These are phyloP conservation scores for Phorcus lineatus DNA, from an alignment of 2,888 invertebrate species.

Conservation along the genomic window DNA sequence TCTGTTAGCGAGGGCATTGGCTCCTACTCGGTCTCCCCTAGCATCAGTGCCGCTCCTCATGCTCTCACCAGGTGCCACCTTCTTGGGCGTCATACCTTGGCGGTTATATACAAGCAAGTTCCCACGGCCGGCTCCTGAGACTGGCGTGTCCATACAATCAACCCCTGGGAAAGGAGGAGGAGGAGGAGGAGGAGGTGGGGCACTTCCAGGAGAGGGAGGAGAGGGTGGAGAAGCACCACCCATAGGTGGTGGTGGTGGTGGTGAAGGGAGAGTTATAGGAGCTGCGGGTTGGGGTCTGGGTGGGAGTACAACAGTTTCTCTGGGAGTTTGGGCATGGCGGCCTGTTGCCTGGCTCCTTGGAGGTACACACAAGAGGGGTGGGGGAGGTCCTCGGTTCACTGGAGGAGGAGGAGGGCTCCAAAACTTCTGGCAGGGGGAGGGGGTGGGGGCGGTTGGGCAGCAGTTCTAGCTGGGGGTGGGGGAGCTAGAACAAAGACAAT, in stretches of 20 bases:
- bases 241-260: slow-evolving; percentile 67
- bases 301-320: slow-evolving; percentile 34
- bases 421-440: slow-evolving; percentile 45
- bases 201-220: slow-evolving; percentile 37
- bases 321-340: slow-evolving; percentile 45
- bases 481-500: too few relatives aligned
- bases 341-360: slow-evolving; percentile 46
- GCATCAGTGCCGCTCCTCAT: slow-evolving; percentile 58
- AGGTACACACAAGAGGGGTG: slow-evolving; percentile 48
- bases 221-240: slow-evolving; percentile 49
- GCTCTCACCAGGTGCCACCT: slow-evolving; percentile 66
- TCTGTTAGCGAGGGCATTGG: too few relatives aligned
- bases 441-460: slow-evolving; percentile 40
- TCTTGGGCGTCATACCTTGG: slow-evolving; percentile 79
- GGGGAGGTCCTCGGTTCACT: slow-evolving; percentile 40
- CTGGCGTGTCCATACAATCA: slow-evolving; percentile 30
- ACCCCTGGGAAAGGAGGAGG: slow-evolving; percentile 26
- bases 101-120: slow-evolving; percentile 58
- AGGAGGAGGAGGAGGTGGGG: slow-evolving; percentile 43
- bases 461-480: slow-evolving; percentile 52
- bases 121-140: slow-evolving; percentile 32
- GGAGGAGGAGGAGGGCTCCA: slow-evolving; percentile 53
- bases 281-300: slow-evolving; percentile 44
- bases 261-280: slow-evolving; percentile 36
- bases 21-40: slow-evolving; percentile 84